These are phyloP conservation scores for Agapetus fuscipes DNA, from an alignment of 2,888 invertebrate species.

Conservation along the genomic window DNA sequence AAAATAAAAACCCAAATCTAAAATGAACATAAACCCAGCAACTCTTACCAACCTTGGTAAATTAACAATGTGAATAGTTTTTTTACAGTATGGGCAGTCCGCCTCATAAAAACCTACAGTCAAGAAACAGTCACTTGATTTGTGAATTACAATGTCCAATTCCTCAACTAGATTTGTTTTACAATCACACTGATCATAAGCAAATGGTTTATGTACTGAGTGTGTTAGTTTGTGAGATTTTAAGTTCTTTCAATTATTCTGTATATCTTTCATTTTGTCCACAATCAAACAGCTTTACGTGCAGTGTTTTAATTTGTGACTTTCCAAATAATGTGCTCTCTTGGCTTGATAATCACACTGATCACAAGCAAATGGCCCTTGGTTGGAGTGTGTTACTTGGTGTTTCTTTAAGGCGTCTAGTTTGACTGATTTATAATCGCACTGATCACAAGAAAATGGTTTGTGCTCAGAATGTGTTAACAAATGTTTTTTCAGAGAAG, in stretches of 20 bases:
- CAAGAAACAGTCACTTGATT: too few species aligned
- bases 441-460: not conserved
- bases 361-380: not conserved
- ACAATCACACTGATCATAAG: constrained; percentile 28
- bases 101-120: too few species aligned
- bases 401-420: not conserved
- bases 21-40: too few species aligned
- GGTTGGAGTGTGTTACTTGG: not conserved
- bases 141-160: too few species aligned
- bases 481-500: constrained; percentile 11
- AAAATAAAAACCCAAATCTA: too few species aligned
- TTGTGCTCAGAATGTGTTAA: constrained; percentile 1
- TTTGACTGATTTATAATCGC: not conserved
- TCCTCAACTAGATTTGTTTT: too few species aligned
- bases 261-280: constrained; percentile 21
- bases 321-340: not conserved
- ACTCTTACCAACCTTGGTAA: too few species aligned
- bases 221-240: constrained; percentile 30
- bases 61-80: too few species aligned
- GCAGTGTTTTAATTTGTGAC: not conserved
- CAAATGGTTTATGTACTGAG: constrained; percentile 29
- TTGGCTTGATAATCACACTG: not conserved
- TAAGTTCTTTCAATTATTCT: constrained; percentile 24
- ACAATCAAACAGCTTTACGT: constrained; percentile 9
- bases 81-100: too few species aligned